A percentile compares a stretch with the other conserved stretches of the same genome.
Conservation (phyloP, 1,140 invertebrate genomes). For the Leptinotarsa lineolata region DNA sequence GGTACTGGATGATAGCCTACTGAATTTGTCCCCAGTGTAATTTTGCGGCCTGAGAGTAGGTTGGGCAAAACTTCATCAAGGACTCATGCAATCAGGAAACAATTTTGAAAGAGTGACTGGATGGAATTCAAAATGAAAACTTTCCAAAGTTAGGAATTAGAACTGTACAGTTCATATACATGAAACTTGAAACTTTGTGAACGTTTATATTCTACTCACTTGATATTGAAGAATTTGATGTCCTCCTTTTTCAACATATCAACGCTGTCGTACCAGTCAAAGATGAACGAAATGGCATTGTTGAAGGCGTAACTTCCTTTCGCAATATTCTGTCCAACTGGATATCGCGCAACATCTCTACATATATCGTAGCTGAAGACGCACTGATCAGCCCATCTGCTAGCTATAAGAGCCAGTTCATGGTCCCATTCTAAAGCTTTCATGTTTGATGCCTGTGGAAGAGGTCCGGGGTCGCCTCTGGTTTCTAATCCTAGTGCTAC, state of each 20-base stretch:
- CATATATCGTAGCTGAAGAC: slow-evolving; percentile 62
- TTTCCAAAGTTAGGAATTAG: too few species aligned
- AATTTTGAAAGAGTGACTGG: too few species aligned
- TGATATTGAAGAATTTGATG: neutral
- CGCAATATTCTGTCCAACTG: slow-evolving; percentile 54
- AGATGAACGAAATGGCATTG: slow-evolving; percentile 43
- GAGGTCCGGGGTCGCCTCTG: slow-evolving; percentile 58
- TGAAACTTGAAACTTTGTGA: too few species aligned
- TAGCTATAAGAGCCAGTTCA: slow-evolving; percentile 64
- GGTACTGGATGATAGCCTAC: too few species aligned
- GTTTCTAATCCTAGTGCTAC: slow-evolving; percentile 59
- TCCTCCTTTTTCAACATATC: slow-evolving; percentile 6
- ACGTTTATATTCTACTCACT: neutral
- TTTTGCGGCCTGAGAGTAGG: too few species aligned
- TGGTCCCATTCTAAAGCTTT: slow-evolving; percentile 64
- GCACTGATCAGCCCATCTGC: slow-evolving; percentile 68
- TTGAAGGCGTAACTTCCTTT: slow-evolving; percentile 43
- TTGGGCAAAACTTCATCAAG: too few species aligned
- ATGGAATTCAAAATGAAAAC: too few species aligned
- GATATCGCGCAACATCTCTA: slow-evolving; percentile 56
- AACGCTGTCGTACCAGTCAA: slow-evolving; percentile 48
- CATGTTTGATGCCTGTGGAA: slow-evolving; percentile 62
- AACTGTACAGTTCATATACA: too few species aligned
- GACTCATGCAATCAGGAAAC: too few species aligned
- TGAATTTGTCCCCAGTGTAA: too few species aligned